phyloP scores from a whole-genome alignment of 2,888 invertebrate species.

The Eupeodes latifasciatus region DNA sequence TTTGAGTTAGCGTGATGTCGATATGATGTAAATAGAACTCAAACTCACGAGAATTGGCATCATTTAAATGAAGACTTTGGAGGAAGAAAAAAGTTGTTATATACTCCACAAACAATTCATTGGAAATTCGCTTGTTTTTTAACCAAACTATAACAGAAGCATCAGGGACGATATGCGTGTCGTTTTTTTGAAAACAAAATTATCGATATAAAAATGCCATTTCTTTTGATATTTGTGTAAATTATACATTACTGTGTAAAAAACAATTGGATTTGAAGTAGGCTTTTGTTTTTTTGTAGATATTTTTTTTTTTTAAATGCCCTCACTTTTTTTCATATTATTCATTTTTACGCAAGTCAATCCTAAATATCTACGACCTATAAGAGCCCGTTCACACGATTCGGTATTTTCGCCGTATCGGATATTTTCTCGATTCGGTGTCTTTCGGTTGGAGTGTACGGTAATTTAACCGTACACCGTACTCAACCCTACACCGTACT shows the following conservation, averaged over 20 bases:
- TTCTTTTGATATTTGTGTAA: background rate
- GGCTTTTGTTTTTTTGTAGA: no score
- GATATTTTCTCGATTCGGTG: no score
- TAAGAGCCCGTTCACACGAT: no score
- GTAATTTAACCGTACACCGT: no score
- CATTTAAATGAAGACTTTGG: background rate
- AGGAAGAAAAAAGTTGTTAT: background rate
- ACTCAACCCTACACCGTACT: no score
- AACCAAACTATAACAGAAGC: background rate
- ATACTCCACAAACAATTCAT: background rate
- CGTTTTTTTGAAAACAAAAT: background rate
- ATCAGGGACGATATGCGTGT: background rate
- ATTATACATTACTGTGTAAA: background rate
- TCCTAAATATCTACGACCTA: no score
- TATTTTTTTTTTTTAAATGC: no score
- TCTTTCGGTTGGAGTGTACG: no score
- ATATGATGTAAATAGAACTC: slow-evolving; percentile 31
- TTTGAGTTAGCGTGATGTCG: slow-evolving; percentile 1
- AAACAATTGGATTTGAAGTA: no score
- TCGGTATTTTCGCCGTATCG: no score
- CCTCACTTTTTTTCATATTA: no score
- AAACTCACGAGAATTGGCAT: slow-evolving; percentile 13
- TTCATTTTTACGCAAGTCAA: no score
- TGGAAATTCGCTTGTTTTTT: slow-evolving; percentile 2
- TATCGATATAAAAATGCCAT: background rate